Evolutionary conservation across 2,113 vertebrate species (phyloP).

Genomic region (Suncus etruscus): DNA sequence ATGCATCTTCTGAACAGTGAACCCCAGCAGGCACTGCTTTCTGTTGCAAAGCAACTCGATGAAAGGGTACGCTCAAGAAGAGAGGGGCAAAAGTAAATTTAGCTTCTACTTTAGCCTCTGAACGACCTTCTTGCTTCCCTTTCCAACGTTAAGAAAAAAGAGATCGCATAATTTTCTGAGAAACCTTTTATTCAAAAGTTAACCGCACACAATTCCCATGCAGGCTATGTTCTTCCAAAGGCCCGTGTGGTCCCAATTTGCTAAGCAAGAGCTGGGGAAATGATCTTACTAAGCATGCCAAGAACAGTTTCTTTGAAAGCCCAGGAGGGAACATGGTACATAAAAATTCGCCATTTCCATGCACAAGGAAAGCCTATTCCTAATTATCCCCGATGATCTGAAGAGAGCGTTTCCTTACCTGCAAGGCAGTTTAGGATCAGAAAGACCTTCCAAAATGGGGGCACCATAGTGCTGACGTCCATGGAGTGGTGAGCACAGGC

Average conservation of each 20-base stretch:
- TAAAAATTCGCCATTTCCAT: background rate
- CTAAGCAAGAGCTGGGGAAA: conserved; percentile 53
- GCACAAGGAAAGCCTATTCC: conserved; percentile 40
- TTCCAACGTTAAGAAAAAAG: conserved; percentile 23
- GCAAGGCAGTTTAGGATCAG: conserved; percentile 73
- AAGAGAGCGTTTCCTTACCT: conserved; percentile 71
- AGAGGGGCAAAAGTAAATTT: background rate
- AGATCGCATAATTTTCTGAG: background rate
- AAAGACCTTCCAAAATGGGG: conserved; percentile 67
- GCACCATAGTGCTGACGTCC: conserved; percentile 37
- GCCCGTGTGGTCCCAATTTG: conserved; percentile 10
- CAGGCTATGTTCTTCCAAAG: background rate
- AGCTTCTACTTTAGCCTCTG: conserved; percentile 34
- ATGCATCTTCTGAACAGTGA: too few species aligned
- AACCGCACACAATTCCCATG: conserved; percentile 42
- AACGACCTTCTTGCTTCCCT: conserved; percentile 39
- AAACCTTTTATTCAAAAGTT: conserved; percentile 36
- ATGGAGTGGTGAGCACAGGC: background rate
- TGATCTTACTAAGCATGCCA: background rate
- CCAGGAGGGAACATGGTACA: background rate
- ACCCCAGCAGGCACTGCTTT: too few species aligned
- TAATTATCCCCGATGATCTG: background rate
- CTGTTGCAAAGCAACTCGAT: background rate
- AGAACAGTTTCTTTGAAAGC: conserved; percentile 19
- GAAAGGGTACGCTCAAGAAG: conserved; percentile 55